Evolutionary conservation across 2,113 vertebrate species (phyloP).

Genomic region (Lagopus muta): DNA sequence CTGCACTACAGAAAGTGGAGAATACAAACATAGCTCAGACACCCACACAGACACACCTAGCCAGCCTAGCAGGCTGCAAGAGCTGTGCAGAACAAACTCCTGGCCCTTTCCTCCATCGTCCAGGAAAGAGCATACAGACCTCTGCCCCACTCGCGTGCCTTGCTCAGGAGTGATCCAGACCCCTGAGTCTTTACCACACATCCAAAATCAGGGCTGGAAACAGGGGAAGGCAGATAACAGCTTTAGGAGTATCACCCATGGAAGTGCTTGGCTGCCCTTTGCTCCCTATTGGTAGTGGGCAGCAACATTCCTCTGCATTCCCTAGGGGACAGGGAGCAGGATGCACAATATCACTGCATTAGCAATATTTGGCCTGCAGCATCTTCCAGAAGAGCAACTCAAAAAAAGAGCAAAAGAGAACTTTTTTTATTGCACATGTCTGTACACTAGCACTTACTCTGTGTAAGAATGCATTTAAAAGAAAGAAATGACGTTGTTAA

Average conservation of each 20-base stretch:
- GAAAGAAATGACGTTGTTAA: not conserved
- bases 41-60: accelerated
- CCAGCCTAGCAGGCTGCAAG: not conserved
- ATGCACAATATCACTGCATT: accelerated
- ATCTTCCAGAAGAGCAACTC: not conserved
- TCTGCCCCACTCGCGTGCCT: not conserved
- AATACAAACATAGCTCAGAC: accelerated
- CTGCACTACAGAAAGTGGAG: not conserved
- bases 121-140: not conserved
- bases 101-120: accelerated
- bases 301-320: accelerated
- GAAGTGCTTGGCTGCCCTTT: not conserved
- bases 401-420: too few relatives aligned
- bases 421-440: accelerated
- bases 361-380: not conserved
- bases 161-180: not conserved
- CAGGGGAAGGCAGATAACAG: not conserved
- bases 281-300: not conserved
- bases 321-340: accelerated
- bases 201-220: not conserved
- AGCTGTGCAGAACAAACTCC: not conserved
- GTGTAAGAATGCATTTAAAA: not conserved
- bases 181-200: not conserved
- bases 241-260: accelerated
- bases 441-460: not conserved